Conservation (phyloP, 2,797 vertebrate genomes). For the Carduelis carduelis region DNA sequence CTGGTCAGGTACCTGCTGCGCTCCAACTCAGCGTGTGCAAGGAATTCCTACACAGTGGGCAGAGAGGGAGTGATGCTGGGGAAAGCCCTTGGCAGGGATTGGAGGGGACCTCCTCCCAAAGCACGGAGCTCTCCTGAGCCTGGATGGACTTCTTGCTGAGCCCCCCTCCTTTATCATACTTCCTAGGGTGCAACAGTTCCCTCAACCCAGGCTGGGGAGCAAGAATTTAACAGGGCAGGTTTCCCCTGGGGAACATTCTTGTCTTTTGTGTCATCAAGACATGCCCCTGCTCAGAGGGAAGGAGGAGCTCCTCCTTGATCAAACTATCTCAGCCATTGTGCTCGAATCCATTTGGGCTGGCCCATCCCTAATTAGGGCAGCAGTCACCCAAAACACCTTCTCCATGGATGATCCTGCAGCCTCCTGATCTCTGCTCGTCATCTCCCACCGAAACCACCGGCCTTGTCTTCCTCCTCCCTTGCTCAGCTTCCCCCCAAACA, state of each 20-base stretch:
- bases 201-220: neutral
- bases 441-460: fast-evolving
- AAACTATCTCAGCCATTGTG: neutral
- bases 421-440: fast-evolving
- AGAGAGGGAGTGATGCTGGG: neutral
- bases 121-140: fast-evolving
- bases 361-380: slow-evolving; percentile 18
- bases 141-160: neutral
- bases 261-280: slow-evolving; percentile 49
- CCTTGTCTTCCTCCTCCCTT: neutral
- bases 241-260: slow-evolving; percentile 55
- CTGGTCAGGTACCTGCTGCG: neutral
- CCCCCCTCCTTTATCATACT: neutral
- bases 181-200: neutral
- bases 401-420: neutral
- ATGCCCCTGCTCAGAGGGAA: slow-evolving; percentile 45
- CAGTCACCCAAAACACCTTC: neutral
- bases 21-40: fast-evolving
- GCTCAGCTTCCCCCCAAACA: neutral
- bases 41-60: neutral
- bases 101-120: neutral
- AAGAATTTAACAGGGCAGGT: neutral
- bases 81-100: neutral
- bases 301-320: neutral
- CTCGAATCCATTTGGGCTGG: neutral